These are phyloP conservation scores for Gobio gobio DNA, from an alignment of 2,113 vertebrate species.

Conservation along the genomic window DNA sequence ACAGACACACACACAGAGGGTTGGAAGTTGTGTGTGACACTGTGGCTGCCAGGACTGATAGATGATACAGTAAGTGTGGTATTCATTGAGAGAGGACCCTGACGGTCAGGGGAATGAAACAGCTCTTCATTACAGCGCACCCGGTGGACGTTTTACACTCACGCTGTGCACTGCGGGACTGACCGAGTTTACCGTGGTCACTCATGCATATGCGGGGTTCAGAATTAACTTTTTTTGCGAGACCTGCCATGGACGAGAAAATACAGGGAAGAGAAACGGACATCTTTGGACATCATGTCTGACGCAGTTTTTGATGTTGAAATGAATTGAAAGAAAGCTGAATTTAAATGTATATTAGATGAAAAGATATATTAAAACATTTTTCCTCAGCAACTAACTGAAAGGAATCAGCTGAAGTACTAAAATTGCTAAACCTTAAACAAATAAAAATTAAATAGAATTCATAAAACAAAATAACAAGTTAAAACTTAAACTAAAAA, in stretches of 20 bases:
- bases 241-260: neutral
- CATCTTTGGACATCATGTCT: neutral
- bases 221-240: neutral
- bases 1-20: constrained; percentile 78
- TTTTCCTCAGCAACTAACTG: neutral
- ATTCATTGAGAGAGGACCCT: constrained; percentile 60
- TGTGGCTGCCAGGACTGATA: constrained; percentile 90
- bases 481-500: too few species aligned
- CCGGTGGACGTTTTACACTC: constrained; percentile 32
- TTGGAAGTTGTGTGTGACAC: constrained; percentile 84
- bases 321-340: neutral
- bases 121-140: constrained; percentile 52
- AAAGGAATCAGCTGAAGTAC: neutral
- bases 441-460: too few species aligned
- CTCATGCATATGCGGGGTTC: constrained; percentile 21
- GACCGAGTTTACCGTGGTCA: constrained; percentile 13
- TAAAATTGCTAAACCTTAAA: neutral
- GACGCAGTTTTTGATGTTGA: neutral
- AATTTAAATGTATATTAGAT: neutral
- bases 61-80: constrained; percentile 84
- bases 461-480: too few species aligned
- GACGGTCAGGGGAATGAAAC: constrained; percentile 48
- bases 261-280: neutral
- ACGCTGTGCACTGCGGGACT: constrained; percentile 1
- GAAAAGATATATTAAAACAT: too few species aligned